These are phyloP conservation scores for Nycteola revayana DNA, from an alignment of 2,888 invertebrate genomes.

Conservation along the genomic window DNA sequence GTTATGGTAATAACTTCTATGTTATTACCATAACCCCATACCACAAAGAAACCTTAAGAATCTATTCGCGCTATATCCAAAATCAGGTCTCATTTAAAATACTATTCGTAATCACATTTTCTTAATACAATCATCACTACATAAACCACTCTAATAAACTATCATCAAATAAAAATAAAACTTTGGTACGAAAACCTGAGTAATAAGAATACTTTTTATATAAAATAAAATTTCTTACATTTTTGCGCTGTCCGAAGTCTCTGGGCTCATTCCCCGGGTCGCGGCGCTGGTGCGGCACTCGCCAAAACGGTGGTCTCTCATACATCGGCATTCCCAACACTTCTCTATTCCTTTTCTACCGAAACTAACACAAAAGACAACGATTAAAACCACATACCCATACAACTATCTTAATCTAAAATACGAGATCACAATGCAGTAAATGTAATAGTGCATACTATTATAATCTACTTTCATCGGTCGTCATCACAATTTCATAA, in stretches of 20 bases:
- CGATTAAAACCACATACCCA: conserved; percentile 10
- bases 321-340: conserved; percentile 74
- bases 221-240: conserved; percentile 37
- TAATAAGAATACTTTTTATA: not conserved
- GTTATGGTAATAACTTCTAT: too few species aligned
- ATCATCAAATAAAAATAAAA: too few species aligned
- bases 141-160: too few species aligned
- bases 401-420: conserved; percentile 10
- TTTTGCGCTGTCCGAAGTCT: conserved; percentile 47
- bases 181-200: too few species aligned
- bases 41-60: too few species aligned
- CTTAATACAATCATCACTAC: too few species aligned
- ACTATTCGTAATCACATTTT: too few species aligned
- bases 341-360: conserved; percentile 26
- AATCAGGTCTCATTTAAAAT: too few species aligned
- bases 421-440: conserved; percentile 12
- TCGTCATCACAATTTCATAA: conserved; percentile 27
- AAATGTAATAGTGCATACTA: conserved; percentile 23
- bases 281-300: conserved; percentile 67
- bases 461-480: conserved; percentile 19
- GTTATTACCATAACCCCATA: too few species aligned
- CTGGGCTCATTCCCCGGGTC: conserved; percentile 70
- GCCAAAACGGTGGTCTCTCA: conserved; percentile 85
- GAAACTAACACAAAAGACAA: conserved; percentile 35
- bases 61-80: too few species aligned